phyloP scores from a whole-genome alignment of 1,140 invertebrate genomes.

The Argopecten irradians region DNA sequence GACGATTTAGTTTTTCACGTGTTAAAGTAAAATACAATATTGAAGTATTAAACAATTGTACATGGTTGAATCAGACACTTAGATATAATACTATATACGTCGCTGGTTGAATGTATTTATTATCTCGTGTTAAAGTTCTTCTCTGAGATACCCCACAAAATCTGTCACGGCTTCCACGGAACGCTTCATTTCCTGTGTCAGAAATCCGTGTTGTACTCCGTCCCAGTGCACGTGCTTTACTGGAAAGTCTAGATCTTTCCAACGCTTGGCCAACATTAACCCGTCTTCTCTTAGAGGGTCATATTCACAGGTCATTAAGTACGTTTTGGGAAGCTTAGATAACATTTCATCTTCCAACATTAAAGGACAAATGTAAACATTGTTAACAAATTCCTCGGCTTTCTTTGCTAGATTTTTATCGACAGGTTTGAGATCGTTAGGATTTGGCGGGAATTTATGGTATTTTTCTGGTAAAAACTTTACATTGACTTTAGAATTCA shows the following conservation, averaged over 20 bases:
- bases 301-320: conserved; percentile 37
- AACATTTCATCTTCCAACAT: conserved; percentile 37
- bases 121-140: neutral
- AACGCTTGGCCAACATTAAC: conserved; percentile 34
- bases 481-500: neutral
- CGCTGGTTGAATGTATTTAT: no score
- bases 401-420: conserved; percentile 4
- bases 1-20: no score
- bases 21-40: no score
- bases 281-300: conserved; percentile 46
- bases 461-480: conserved; percentile 28
- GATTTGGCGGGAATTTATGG: neutral
- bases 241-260: neutral
- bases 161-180: neutral
- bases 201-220: conserved; percentile 45
- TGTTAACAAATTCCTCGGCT: neutral
- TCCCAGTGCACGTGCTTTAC: conserved; percentile 25
- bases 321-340: conserved; percentile 40
- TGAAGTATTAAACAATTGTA: no score
- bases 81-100: no score
- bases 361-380: conserved; percentile 38
- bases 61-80: no score
- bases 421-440: neutral
- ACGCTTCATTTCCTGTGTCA: neutral
- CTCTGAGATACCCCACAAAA: neutral